Evolutionary conservation across 2,888 invertebrate species (phyloP), one percentile per base, ranked within the genome.

Genomic region (Netelia virgata): DNA sequence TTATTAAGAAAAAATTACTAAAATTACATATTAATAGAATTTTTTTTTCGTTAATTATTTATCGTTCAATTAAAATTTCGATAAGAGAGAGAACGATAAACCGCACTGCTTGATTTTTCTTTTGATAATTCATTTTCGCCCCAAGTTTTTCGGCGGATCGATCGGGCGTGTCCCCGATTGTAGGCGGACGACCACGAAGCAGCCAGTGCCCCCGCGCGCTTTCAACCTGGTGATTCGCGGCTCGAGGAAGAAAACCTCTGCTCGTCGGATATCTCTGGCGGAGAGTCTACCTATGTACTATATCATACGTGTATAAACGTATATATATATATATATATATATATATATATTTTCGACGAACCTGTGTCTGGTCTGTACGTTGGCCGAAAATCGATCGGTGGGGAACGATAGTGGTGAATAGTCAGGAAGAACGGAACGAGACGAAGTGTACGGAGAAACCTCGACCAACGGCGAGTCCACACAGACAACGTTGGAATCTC

Each of bases 141-240:
- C 53, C 68, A 76, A 85, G 63, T 83, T 77, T 83, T 82, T 83
- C 53, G 73, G 80, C 28, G 70, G 80, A 77, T 86, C 83, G 78
- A 85, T 88, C 86, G 83, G 86, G 85, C 82, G 73, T 83, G 82
- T 82, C 83, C 83, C 87, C 85, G 85, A 79, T 83, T 61, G 86
- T 69, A 61, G 75, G 70, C 80, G 83, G 70, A 83, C 80, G 75
- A 75, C 82, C 73, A 77, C 73, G 83, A 75, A 78, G 77, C 43
- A 50, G 55, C 50, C 55, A 76, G 41, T 77, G 79, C 68, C 28
- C 28, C 5, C 76, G 69, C 41, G 76, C 72, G 76, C 72, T 79
- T 80, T 72, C 79, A 47, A 73, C 83, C 79, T 79, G 81, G 82
- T 79, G 85, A 73, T 83, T 82, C 81, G 66, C 70, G 69, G 59